Conservation (phyloP, 2,888 invertebrate species). For the Lochmaea crataegi region DNA sequence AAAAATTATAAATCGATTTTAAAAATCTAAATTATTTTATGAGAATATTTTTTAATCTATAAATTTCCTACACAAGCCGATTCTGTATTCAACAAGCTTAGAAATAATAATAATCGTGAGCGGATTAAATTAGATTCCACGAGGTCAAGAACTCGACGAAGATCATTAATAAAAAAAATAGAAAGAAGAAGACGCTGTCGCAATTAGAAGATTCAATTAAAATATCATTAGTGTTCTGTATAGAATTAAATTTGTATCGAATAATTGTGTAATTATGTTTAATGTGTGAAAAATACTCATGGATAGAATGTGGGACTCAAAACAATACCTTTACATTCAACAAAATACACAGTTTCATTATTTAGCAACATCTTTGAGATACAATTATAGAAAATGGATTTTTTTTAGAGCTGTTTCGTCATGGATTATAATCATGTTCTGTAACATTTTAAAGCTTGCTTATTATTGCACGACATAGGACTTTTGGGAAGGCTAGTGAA, state of each 20-base stretch:
- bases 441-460: too few species aligned
- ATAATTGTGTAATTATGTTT: slow-evolving; percentile 3
- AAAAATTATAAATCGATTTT: too few species aligned
- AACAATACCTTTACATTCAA: not conserved
- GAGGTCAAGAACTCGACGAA: slow-evolving; percentile 3
- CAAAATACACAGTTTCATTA: not conserved
- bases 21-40: too few species aligned
- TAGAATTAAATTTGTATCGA: not conserved
- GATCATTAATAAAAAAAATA: slow-evolving; percentile 1
- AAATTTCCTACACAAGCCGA: not conserved
- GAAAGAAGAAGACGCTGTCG: slow-evolving; percentile 19
- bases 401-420: too few species aligned
- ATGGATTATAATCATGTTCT: too few species aligned
- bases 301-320: not conserved
- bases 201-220: slow-evolving; percentile 10
- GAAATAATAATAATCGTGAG: slow-evolving; percentile 6
- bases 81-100: not conserved
- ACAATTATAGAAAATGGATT: too few species aligned
- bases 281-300: not conserved
- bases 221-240: slow-evolving; percentile 1
- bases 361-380: too few species aligned
- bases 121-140: not conserved
- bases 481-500: too few species aligned
- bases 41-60: too few species aligned
- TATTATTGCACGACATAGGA: too few species aligned